Evolutionary conservation across 2,797 vertebrate genomes (phyloP).

Genomic region (Sphenopsis melanotis): DNA sequence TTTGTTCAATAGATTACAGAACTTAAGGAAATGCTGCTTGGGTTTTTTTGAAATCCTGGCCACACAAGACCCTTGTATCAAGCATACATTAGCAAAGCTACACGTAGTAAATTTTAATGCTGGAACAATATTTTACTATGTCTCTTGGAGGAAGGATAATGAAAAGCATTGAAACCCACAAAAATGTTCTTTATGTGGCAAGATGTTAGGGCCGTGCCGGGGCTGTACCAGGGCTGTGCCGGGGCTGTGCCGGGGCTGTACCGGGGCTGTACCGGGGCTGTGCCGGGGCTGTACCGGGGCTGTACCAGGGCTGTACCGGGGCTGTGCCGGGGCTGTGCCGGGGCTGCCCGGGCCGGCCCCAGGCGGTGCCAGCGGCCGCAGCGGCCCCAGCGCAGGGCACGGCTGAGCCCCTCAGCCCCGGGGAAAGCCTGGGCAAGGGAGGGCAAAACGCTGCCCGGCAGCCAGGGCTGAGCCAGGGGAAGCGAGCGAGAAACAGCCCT

Average conservation of each 20-base stretch:
- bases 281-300: too few relatives aligned
- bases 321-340: fast-evolving
- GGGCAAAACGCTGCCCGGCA: background rate
- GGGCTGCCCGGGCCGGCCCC: fast-evolving
- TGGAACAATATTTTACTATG: background rate
- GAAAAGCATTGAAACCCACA: background rate
- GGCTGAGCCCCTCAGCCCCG: background rate
- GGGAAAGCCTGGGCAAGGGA: background rate
- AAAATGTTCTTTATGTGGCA: background rate
- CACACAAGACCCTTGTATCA: background rate
- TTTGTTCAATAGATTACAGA: background rate
- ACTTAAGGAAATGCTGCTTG: background rate
- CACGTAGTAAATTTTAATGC: background rate
- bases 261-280: too few relatives aligned
- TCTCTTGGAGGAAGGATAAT: background rate
- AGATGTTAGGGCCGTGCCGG: too few relatives aligned
- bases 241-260: too few relatives aligned
- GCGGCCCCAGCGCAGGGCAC: background rate
- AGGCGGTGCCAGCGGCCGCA: background rate
- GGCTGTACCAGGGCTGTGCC: fast-evolving
- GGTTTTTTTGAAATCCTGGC: background rate
- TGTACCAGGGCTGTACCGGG: too few relatives aligned
- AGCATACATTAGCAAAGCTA: background rate
- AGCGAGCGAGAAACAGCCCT: background rate
- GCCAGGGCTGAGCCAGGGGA: background rate